These are phyloP conservation scores for Helicoverpa assulta DNA, from an alignment of 2,888 invertebrate species.

Conservation along the genomic window DNA sequence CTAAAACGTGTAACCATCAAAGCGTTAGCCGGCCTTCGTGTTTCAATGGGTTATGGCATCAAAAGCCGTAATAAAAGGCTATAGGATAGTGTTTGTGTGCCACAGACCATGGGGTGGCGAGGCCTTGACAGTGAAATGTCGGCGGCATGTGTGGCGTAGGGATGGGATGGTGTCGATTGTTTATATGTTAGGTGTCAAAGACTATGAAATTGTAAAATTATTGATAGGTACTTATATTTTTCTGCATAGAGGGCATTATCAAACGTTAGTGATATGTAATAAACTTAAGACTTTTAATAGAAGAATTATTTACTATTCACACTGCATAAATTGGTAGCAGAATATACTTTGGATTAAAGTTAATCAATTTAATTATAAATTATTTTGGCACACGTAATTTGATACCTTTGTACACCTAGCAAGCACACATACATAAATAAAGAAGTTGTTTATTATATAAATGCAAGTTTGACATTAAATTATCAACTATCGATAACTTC, in stretches of 20 bases:
- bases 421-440: too few species aligned
- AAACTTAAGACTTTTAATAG: too few species aligned
- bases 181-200: constrained; percentile 22
- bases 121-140: constrained; percentile 82
- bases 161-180: constrained; percentile 54
- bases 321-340: too few species aligned
- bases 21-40: constrained; percentile 39
- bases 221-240: background rate
- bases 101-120: constrained; percentile 65
- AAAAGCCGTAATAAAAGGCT: constrained; percentile 41
- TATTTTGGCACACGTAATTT: too few species aligned
- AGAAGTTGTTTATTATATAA: too few species aligned
- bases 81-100: constrained; percentile 56
- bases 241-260: background rate
- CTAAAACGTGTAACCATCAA: constrained; percentile 18
- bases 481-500: too few species aligned
- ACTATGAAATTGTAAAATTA: background rate
- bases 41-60: constrained; percentile 42
- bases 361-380: too few species aligned
- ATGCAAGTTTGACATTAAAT: too few species aligned
- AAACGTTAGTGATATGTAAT: too few species aligned
- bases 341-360: too few species aligned
- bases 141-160: constrained; percentile 63
- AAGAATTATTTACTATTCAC: too few species aligned
- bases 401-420: too few species aligned